phyloP scores from a whole-genome alignment of 2,888 invertebrate species.

The Belgica antarctica region DNA sequence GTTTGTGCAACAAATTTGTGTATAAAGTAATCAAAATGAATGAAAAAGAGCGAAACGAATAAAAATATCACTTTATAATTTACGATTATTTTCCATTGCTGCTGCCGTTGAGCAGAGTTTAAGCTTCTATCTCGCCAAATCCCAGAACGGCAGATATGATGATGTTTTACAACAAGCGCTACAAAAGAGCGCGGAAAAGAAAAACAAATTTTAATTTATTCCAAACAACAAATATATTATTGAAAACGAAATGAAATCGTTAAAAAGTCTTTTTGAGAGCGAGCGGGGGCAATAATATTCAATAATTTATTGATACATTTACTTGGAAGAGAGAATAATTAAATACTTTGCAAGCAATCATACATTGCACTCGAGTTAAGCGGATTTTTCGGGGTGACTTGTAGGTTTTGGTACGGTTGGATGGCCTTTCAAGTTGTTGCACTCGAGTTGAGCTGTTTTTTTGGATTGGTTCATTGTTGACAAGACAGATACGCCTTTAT shows the following conservation, averaged over 20 bases:
- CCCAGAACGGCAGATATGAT: not conserved
- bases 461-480: no score
- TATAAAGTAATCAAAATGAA: constrained; percentile 41
- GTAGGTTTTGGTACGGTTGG: no score
- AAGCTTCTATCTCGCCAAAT: not conserved
- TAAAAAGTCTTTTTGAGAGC: constrained; percentile 17
- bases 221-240: constrained; percentile 43
- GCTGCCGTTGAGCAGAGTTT: constrained; percentile 33
- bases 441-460: no score
- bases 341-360: constrained; percentile 43
- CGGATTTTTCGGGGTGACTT: no score
- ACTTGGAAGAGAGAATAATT: constrained; percentile 42
- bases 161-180: constrained; percentile 24
- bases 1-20: constrained; percentile 41
- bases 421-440: no score
- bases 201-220: constrained; percentile 41
- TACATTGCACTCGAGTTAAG: constrained; percentile 28
- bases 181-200: constrained; percentile 13
- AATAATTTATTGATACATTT: constrained; percentile 44
- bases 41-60: constrained; percentile 32
- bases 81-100: constrained; percentile 40
- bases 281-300: constrained; percentile 39
- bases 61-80: constrained; percentile 44
- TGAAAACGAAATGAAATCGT: constrained; percentile 42
- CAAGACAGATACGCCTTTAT: no score